Evolutionary conservation across 2,888 invertebrate species (phyloP), one percentile per base, ranked within the genome.

Genomic region (Epistrophe grossulariae): DNA sequence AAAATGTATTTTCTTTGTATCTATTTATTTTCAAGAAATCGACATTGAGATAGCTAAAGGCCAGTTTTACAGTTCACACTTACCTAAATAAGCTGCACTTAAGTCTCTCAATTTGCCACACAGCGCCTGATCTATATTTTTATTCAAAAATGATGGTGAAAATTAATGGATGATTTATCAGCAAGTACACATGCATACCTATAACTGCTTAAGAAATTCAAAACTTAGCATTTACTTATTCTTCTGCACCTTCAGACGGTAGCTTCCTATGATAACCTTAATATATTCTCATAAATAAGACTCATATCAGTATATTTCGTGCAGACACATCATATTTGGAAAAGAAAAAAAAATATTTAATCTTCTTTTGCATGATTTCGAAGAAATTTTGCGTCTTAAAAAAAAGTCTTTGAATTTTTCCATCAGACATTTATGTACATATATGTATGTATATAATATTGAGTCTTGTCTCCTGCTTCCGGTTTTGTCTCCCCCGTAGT

Each of bases 321-420:
- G 62, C 62, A 43, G 24, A 43, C 43, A 43, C 43, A 43, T 62
- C 4, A 19, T 40, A 40, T 62, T 24, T 24, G n/a, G n/a, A 35
- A 4, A 4, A n/a, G 10, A 38, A 15, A 43, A 40, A 62, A 62
- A 60, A 9, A 38, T 60, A 60, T 38, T 19, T 15, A 62, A 43
- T 62, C 13, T 15, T 15, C 17, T 43, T 24, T 19, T 24, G 60
- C 24, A 43, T 62, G 62, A 62, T 38, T 45, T 38, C n/a, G 11
- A 48, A 45, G 48, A 50, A 48, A 50, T 50, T 60, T 48, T 43
- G 15, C 15, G 15, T 43, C 24, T 8, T 8, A 24, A 52, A 19
- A 17, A 59, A 45, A 78, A 60, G 24, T 60, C 50, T 40, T 35
- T 60, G 43, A 78, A 77, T 57, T 59, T 28, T 28, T 50, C 28